A percentile compares a stretch with the other conserved stretches of the same genome.
phyloP scores from a whole-genome alignment of 2,113 vertebrate species.

The Melozone crissalis region DNA sequence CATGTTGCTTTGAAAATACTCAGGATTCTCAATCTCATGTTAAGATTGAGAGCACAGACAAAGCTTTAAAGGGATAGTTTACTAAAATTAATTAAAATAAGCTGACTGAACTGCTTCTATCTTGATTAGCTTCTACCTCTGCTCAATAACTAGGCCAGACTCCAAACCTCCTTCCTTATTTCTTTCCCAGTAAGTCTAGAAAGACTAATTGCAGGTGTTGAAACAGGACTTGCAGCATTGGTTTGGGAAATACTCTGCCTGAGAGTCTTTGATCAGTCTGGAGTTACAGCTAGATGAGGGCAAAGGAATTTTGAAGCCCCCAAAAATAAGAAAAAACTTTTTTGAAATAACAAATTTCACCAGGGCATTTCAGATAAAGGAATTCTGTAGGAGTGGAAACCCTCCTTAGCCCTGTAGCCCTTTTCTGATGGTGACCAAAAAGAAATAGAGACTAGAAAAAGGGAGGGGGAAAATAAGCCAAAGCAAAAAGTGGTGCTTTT shows the following conservation, averaged over 20 bases:
- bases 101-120: not conserved
- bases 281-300: not conserved
- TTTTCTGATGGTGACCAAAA: not conserved
- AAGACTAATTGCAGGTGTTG: not conserved
- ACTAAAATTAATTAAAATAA: not conserved
- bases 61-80: not conserved
- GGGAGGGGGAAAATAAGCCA: not conserved
- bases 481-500: not conserved
- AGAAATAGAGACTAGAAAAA: not conserved
- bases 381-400: not conserved
- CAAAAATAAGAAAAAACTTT: not conserved
- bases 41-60: not conserved
- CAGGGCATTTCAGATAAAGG: not conserved
- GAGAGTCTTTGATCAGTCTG: not conserved
- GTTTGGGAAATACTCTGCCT: not conserved
- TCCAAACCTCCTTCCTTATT: not conserved
- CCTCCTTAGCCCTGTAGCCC: not conserved
- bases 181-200: not conserved
- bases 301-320: not conserved
- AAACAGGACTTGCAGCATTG: not conserved
- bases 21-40: not conserved
- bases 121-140: not conserved
- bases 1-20: not conserved
- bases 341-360: not conserved
- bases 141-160: not conserved